Conservation (phyloP, 2,888 invertebrate genomes). For the Sceliomorpha sp. region DNA sequence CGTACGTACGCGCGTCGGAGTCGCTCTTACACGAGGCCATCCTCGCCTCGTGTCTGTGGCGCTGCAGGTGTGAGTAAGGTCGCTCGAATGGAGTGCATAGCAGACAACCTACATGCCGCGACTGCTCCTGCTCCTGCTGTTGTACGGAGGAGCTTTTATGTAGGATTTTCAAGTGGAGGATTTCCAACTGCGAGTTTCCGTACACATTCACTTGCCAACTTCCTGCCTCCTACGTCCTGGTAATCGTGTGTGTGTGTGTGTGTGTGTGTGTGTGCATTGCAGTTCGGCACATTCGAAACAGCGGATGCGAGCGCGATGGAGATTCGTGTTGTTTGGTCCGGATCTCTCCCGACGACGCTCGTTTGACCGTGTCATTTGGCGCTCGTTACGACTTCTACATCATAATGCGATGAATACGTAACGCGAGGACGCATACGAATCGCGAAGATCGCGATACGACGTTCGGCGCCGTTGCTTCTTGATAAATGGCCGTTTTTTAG, state of each 20-base stretch:
- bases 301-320: slow-evolving; percentile 9
- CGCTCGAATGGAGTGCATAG: slow-evolving; percentile 15
- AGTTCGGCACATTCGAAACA: slow-evolving; percentile 36
- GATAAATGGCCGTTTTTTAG: too few relatives aligned
- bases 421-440: too few relatives aligned
- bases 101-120: slow-evolving; percentile 5
- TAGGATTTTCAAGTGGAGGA: slow-evolving; percentile 48
- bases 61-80: slow-evolving; percentile 28
- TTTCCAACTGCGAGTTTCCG: slow-evolving; percentile 39
- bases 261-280: too few relatives aligned
- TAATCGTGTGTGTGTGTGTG: too few relatives aligned
- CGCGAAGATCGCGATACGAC: too few relatives aligned
- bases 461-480: too few relatives aligned
- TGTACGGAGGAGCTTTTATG: slow-evolving; percentile 36
- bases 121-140: too few relatives aligned
- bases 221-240: slow-evolving; percentile 34
- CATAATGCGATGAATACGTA: too few relatives aligned
- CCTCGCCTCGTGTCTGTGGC: neutral
- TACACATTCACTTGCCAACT: slow-evolving; percentile 38
- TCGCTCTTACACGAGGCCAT: neutral
- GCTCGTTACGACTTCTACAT: too few relatives aligned
- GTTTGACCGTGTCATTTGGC: too few relatives aligned
- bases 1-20: too few relatives aligned
- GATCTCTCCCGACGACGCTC: slow-evolving; percentile 3
- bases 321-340: slow-evolving; percentile 21